Evolutionary conservation across 2,797 vertebrate genomes (phyloP).

Genomic region (Petrocephalus schoutedeni): DNA sequence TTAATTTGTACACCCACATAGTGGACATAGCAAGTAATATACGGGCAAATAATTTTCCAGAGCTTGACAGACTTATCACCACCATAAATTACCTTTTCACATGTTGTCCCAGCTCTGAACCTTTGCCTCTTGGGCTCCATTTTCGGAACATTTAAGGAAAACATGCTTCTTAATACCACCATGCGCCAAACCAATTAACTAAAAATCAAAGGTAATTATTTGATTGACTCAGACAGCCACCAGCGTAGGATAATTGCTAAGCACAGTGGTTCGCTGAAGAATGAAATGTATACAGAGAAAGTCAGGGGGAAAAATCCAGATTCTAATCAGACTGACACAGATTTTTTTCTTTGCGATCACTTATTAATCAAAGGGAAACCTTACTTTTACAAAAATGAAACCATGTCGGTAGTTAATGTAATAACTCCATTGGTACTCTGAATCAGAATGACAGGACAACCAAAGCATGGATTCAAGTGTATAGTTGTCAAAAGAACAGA

Average conservation of each 20-base stretch:
- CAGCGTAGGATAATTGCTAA: neutral
- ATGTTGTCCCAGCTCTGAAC: neutral
- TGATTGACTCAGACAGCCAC: neutral
- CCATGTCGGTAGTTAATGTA: neutral
- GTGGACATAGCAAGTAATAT: neutral
- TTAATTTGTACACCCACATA: neutral
- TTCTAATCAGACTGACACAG: neutral
- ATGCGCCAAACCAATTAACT: neutral
- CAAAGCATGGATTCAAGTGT: neutral
- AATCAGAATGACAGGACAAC: neutral
- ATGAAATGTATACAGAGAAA: neutral
- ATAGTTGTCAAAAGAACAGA: neutral
- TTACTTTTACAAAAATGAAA: neutral
- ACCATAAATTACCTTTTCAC: neutral
- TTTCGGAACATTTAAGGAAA: neutral
- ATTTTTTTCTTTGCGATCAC: neutral
- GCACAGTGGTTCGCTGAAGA: neutral
- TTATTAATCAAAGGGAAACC: neutral
- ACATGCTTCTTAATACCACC: neutral
- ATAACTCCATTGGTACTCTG: neutral
- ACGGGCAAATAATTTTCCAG: conserved; percentile 7
- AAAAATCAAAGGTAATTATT: conserved; percentile 6
- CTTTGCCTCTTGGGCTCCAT: neutral
- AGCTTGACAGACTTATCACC: neutral
- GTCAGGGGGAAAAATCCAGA: neutral